phyloP scores from a whole-genome alignment of 2,797 vertebrate genomes.

The Neostethus bicornis region DNA sequence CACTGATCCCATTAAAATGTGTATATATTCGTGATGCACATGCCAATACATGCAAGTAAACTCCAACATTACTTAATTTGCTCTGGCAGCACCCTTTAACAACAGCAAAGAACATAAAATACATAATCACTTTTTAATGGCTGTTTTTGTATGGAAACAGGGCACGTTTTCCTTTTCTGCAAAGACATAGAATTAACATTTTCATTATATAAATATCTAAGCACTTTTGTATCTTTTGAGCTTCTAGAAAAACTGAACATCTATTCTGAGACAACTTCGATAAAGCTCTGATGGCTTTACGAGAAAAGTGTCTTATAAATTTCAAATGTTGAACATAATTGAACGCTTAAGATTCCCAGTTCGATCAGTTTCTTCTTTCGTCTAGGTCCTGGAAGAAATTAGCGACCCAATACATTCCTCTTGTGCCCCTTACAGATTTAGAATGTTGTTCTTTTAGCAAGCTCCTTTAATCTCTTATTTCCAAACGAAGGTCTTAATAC shows the following conservation, averaged over 20 bases:
- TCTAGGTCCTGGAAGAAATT: background rate
- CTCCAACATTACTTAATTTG: no score
- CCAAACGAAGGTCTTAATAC: background rate
- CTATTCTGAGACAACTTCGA: background rate
- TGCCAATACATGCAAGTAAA: no score
- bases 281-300: background rate
- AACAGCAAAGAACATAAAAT: no score
- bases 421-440: background rate
- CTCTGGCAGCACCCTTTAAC: no score
- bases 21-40: no score
- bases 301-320: background rate
- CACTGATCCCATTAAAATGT: no score
- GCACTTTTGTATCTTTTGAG: background rate
- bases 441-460: no score
- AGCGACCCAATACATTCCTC: background rate
- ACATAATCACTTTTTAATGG: no score
- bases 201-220: constrained; percentile 18
- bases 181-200: constrained; percentile 9
- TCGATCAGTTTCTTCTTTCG: background rate
- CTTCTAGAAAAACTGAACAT: background rate
- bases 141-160: no score
- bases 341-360: background rate
- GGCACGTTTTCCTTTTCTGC: no score
- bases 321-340: background rate
- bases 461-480: background rate